Evolutionary conservation across 2,888 invertebrate species (phyloP).

Genomic region (Dicranocentrus wangi): DNA sequence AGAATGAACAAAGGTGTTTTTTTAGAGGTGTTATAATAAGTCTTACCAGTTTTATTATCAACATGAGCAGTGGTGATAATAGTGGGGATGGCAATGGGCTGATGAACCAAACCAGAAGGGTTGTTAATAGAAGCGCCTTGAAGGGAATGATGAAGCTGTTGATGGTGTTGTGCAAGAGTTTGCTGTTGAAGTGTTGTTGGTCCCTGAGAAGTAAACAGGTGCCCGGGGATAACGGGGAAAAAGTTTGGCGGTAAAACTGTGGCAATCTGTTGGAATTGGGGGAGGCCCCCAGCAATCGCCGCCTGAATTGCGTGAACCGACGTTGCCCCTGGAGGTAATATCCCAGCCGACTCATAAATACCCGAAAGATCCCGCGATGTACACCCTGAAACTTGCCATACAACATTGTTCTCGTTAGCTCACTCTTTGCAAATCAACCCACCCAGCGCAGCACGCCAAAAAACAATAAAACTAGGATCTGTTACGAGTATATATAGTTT

Average conservation of each 20-base stretch:
- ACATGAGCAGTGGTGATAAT: conserved; percentile 74
- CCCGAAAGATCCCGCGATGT: conserved; percentile 71
- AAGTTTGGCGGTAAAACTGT: conserved; percentile 73
- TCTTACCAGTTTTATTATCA: conserved; percentile 71
- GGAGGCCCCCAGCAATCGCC: conserved; percentile 67
- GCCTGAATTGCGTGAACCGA: conserved; percentile 68
- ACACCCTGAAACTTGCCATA: conserved; percentile 72
- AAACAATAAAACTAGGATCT: not conserved
- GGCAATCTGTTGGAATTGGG: conserved; percentile 72
- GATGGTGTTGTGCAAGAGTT: conserved; percentile 74
- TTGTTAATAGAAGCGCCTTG: conserved; percentile 61
- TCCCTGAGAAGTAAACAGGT: conserved; percentile 79
- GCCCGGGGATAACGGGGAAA: conserved; percentile 78
- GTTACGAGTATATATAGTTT: not conserved
- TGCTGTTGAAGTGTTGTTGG: conserved; percentile 75
- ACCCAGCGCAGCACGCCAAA: too few species aligned
- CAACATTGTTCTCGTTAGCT: conserved; percentile 28
- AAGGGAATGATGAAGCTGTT: conserved; percentile 57
- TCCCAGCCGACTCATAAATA: conserved; percentile 63
- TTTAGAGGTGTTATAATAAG: too few species aligned
- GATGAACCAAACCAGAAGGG: conserved; percentile 65
- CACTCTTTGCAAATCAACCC: not conserved
- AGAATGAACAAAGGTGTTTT: too few species aligned
- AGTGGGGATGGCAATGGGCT: conserved; percentile 74
- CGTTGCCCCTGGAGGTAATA: conserved; percentile 62